Percentiles rank a stretch among this genome's conserved stretches.
phyloP scores from a whole-genome alignment of 1,140 invertebrate genomes.

The Artemia franciscana region DNA sequence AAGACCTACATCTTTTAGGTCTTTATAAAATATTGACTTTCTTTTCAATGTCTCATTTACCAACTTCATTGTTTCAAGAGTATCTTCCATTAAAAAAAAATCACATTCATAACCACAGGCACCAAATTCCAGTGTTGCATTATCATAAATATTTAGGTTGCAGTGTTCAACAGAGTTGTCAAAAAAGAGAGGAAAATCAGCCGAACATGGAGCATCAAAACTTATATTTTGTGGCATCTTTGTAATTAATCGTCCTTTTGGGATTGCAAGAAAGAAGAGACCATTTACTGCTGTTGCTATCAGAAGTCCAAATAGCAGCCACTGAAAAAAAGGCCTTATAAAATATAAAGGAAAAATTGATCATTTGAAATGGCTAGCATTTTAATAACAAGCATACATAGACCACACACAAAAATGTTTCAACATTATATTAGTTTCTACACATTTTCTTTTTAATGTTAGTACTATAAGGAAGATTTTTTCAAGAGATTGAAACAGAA shows the following conservation, averaged over 20 bases:
- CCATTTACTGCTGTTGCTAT: not conserved
- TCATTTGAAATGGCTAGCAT: not conserved
- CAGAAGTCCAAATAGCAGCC: constrained; percentile 3
- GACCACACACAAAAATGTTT: too few relatives aligned
- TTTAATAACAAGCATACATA: constrained; percentile 1
- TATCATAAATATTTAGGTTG: not conserved
- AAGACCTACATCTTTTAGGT: not conserved
- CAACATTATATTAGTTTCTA: too few relatives aligned
- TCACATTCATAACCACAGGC: not conserved
- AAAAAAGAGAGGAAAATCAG: not conserved
- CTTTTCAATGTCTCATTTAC: not conserved
- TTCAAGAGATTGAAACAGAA: too few relatives aligned
- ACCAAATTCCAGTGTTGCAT: not conserved
- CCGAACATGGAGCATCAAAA: not conserved
- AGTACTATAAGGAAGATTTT: too few relatives aligned
- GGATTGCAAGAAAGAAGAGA: constrained; percentile 11
- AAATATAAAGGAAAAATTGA: not conserved
- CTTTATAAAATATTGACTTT: not conserved
- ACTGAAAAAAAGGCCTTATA: not conserved
- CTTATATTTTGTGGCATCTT: constrained; percentile 2
- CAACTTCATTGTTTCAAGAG: not conserved
- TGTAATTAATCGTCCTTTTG: constrained; percentile 4
- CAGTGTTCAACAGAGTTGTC: not conserved
- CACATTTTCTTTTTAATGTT: too few relatives aligned
- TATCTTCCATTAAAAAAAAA: not conserved